Evolutionary conservation across 2,888 invertebrate genomes (phyloP).

Genomic region (Tyria jacobaeae): DNA sequence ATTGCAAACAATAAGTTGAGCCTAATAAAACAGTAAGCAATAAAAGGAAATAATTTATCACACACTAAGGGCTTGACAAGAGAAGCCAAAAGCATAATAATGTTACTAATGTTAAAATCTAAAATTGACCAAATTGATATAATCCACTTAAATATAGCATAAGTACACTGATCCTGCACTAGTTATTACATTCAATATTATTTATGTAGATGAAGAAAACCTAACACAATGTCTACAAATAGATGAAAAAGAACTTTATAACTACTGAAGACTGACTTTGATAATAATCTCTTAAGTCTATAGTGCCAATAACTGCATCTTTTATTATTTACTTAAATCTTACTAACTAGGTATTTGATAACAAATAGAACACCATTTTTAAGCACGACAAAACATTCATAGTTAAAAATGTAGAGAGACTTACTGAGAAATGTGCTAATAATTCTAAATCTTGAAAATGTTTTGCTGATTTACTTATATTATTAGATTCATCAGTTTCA

Average conservation of each 20-base stretch:
- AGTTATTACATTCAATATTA: slow-evolving; percentile 52
- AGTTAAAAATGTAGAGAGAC: slow-evolving; percentile 87
- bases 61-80: slow-evolving; percentile 46
- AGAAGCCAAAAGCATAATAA: slow-evolving; percentile 70
- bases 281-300: slow-evolving; percentile 56
- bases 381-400: slow-evolving; percentile 88
- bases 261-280: slow-evolving; percentile 56
- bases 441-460: slow-evolving; percentile 82
- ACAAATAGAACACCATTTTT: slow-evolving; percentile 87
- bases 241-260: slow-evolving; percentile 56
- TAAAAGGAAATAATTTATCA: slow-evolving; percentile 37
- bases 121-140: slow-evolving; percentile 87
- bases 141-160: slow-evolving; percentile 80
- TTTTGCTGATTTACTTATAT: slow-evolving; percentile 72
- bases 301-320: slow-evolving; percentile 87
- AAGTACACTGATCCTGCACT: slow-evolving; percentile 58
- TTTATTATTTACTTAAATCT: slow-evolving; percentile 82
- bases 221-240: slow-evolving; percentile 59
- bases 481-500: slow-evolving; percentile 77
- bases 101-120: slow-evolving; percentile 78
- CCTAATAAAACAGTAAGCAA: slow-evolving; percentile 34
- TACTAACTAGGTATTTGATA: slow-evolving; percentile 86
- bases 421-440: slow-evolving; percentile 87
- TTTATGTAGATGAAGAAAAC: slow-evolving; percentile 56
- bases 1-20: slow-evolving; percentile 45